Evolutionary conservation across 1,140 invertebrate species (phyloP), one percentile per base, ranked within the genome.

Genomic region (Hyles vespertilio): DNA sequence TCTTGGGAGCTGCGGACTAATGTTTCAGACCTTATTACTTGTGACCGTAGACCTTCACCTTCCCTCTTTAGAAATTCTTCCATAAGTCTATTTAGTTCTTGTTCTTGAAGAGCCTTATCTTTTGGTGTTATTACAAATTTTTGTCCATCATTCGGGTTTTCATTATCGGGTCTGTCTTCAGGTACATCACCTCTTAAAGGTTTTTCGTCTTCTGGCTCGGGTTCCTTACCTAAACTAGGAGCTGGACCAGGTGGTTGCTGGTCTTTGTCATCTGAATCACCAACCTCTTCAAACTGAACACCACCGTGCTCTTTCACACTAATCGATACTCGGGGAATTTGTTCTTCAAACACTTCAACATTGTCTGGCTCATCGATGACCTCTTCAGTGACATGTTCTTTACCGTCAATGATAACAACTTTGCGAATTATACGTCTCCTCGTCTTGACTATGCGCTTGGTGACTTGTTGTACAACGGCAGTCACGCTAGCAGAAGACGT

Each of bases 341-440:
- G 91, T 83, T 95, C 93, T 79, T 95, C 94, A 45, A 91, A 92
- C 3, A 95, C 90, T 87, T 96, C 94, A 34, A 96, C 85, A 83
- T 95, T 94, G 73, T 96, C 94, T 22, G 95, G 94, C 87, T 96
- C 94, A 82, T 96, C 94, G 59, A 96, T 89, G 3, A 96, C 88
- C 87, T 96, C 95, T 85, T 96, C 95, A 7, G 92, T 93, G 0
- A 95, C 92, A 68, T 94, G 93, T 82, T 96, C 95, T 87, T 95
- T 94, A 0, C 95, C 95, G 80, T 97, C 93, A 56, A 96, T 92
- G 6, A 96, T 93, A 0, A 93, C 93, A 3, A 95, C 91, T 70
- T 92, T 92, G 53, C 94, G 90, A 46, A 95, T 94, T 49, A 95
- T 94, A 70, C 92, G 93, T 51, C 93, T 91, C 51, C 92, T 94